phyloP scores from a whole-genome alignment of 1,140 invertebrate genomes.

The Drosophila lacertosa region DNA sequence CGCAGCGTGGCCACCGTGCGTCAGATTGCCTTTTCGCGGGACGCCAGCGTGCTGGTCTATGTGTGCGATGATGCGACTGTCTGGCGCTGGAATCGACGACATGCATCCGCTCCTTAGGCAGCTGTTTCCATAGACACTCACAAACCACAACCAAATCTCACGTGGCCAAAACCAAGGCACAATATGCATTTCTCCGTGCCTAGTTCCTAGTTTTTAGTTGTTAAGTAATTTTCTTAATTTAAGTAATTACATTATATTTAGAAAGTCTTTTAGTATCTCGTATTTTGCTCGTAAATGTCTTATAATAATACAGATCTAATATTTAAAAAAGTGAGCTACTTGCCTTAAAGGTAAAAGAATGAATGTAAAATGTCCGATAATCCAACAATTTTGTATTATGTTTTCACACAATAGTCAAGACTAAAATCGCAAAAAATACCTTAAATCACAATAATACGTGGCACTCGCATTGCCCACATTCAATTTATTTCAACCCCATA shows the following conservation, averaged over 20 bases:
- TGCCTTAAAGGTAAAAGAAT: too few relatives aligned
- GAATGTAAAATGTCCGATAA: too few relatives aligned
- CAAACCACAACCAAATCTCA: slow-evolving; percentile 72
- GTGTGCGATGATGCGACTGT: slow-evolving; percentile 94
- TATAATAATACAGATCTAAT: too few relatives aligned
- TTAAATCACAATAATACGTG: background rate
- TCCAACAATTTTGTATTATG: too few relatives aligned
- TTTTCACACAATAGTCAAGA: background rate
- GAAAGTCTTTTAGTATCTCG: too few relatives aligned
- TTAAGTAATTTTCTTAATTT: slow-evolving; percentile 12
- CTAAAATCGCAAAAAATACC: background rate
- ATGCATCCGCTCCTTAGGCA: slow-evolving; percentile 48
- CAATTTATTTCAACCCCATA: background rate
- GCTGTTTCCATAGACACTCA: background rate
- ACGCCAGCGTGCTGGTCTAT: slow-evolving; percentile 91
- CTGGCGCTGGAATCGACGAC: slow-evolving; percentile 94
- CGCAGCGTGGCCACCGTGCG: slow-evolving; percentile 94
- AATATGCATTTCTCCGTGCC: slow-evolving; percentile 33
- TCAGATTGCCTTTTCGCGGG: slow-evolving; percentile 94
- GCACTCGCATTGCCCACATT: background rate
- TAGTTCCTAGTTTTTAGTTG: slow-evolving; percentile 59
- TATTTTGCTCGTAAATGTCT: too few relatives aligned
- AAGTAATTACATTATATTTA: slow-evolving; percentile 6
- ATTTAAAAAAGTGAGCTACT: too few relatives aligned
- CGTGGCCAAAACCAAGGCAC: slow-evolving; percentile 65